These are phyloP conservation scores for Mastacembelus armatus DNA, from an alignment of 2,797 vertebrate genomes.

Conservation along the genomic window DNA sequence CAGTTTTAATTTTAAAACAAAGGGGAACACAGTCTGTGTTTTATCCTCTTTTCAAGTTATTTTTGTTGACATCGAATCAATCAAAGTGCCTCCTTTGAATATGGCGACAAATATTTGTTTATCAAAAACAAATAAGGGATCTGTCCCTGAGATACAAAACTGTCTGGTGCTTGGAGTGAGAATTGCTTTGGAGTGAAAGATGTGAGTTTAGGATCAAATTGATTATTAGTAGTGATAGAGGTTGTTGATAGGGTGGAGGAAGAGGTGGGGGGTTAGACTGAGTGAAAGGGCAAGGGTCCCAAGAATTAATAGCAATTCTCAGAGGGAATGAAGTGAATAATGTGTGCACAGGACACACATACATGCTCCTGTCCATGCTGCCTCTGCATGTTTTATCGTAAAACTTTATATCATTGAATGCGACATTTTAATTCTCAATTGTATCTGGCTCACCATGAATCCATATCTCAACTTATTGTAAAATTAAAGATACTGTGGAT, in stretches of 20 bases:
- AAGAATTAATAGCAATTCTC: slow-evolving; percentile 30
- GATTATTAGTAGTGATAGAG: slow-evolving; percentile 35
- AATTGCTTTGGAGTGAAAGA: slow-evolving; percentile 32
- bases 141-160: slow-evolving; percentile 32
- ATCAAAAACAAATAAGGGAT: slow-evolving; percentile 35
- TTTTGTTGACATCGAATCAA: slow-evolving; percentile 63
- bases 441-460: too few relatives aligned
- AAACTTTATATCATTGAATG: not conserved
- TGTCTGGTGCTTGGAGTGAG: slow-evolving; percentile 41
- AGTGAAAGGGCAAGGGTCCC: slow-evolving; percentile 25
- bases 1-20: slow-evolving; percentile 66
- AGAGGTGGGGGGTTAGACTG: not conserved
- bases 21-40: slow-evolving; percentile 39
- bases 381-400: not conserved
- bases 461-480: not conserved
- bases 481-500: not conserved
- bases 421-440: not conserved
- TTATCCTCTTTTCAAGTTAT: slow-evolving; percentile 49
- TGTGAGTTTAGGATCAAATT: slow-evolving; percentile 33
- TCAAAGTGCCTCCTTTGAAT: slow-evolving; percentile 50
- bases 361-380: not conserved
- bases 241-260: slow-evolving; percentile 21
- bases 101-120: slow-evolving; percentile 50
- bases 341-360: not conserved
- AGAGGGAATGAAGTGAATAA: slow-evolving; percentile 6